phyloP scores from a whole-genome alignment of 2,113 vertebrate species.

The Chaetodon auriga region DNA sequence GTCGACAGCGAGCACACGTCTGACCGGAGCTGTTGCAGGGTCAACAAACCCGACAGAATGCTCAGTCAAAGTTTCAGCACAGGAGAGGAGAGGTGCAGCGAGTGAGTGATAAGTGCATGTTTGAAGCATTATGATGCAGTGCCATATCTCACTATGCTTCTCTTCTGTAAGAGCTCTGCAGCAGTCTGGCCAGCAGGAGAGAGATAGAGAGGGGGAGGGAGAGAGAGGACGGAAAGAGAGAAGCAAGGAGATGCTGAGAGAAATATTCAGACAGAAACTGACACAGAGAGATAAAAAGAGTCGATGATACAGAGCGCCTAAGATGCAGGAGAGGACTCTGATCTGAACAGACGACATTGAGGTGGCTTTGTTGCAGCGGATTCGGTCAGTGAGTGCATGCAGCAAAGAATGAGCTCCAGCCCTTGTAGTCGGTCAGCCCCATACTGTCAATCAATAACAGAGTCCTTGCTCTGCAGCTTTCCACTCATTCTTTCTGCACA shows the following conservation, averaged over 20 bases:
- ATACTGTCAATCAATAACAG: slow-evolving; percentile 74
- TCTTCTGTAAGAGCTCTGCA: slow-evolving; percentile 75
- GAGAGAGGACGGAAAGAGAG: slow-evolving; percentile 5
- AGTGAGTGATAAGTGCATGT: slow-evolving; percentile 64
- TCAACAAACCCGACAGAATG: slow-evolving; percentile 16
- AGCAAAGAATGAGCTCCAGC: slow-evolving; percentile 37
- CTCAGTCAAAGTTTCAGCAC: slow-evolving; percentile 45
- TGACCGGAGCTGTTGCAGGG: slow-evolving; percentile 19
- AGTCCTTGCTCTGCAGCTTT: slow-evolving; percentile 63
- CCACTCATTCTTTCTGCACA: slow-evolving; percentile 32
- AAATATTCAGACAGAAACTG: slow-evolving; percentile 28
- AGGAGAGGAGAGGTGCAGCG: slow-evolving; percentile 32
- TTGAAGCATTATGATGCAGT: slow-evolving; percentile 78
- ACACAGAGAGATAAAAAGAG: slow-evolving; percentile 14
- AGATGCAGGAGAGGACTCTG: background rate
- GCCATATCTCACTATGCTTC: slow-evolving; percentile 80
- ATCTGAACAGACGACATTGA: slow-evolving; percentile 13
- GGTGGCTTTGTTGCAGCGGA: slow-evolving; percentile 12
- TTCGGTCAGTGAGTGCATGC: slow-evolving; percentile 37
- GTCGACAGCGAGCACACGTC: slow-evolving; percentile 9
- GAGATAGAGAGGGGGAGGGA: slow-evolving; percentile 15
- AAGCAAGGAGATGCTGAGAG: slow-evolving; percentile 10
- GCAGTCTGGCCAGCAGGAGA: slow-evolving; percentile 57
- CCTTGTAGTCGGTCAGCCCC: slow-evolving; percentile 44
- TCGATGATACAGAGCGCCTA: slow-evolving; percentile 14